A percentile compares a stretch with the other conserved stretches of the same genome.
Evolutionary conservation across 2,797 vertebrate genomes (phyloP).

Genomic region (Odontamblyopus lacepedii): DNA sequence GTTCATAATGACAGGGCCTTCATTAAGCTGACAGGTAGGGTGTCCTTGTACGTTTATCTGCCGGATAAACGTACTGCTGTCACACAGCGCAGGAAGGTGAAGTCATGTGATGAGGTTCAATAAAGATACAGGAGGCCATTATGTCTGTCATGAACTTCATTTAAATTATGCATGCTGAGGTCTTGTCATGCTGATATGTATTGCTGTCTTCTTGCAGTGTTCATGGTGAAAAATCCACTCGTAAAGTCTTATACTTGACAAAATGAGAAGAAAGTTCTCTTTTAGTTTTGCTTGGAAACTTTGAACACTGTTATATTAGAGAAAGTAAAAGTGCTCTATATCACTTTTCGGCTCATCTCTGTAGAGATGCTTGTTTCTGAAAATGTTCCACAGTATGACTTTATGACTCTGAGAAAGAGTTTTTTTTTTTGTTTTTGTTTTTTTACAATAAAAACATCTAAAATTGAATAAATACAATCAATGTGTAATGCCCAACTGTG

Average conservation of each 20-base stretch:
- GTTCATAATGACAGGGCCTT: conserved; percentile 11
- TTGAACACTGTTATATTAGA: too few species aligned
- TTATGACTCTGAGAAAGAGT: too few species aligned
- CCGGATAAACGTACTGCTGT: not conserved
- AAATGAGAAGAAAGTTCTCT: not conserved
- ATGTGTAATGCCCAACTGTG: too few species aligned
- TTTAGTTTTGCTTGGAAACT: not conserved
- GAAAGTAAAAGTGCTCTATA: too few species aligned
- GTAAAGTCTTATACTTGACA: not conserved
- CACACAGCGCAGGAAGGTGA: not conserved
- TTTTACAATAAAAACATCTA: too few species aligned
- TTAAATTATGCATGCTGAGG: not conserved
- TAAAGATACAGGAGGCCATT: conserved; percentile 6
- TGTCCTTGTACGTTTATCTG: conserved; percentile 1
- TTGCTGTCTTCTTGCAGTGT: not conserved
- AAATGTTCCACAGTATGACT: too few species aligned
- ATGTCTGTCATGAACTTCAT: not conserved
- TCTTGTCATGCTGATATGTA: not conserved
- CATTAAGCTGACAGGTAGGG: conserved; percentile 13
- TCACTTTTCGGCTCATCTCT: too few species aligned
- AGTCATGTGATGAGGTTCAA: conserved; percentile 11
- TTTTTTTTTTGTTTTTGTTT: too few species aligned
- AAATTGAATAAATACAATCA: too few species aligned
- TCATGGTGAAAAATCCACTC: not conserved
- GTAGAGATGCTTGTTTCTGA: too few species aligned